A percentile compares a stretch with the other conserved stretches of the same genome.
Conservation (phyloP, 2,797 vertebrate species). For the Falco concolor region DNA sequence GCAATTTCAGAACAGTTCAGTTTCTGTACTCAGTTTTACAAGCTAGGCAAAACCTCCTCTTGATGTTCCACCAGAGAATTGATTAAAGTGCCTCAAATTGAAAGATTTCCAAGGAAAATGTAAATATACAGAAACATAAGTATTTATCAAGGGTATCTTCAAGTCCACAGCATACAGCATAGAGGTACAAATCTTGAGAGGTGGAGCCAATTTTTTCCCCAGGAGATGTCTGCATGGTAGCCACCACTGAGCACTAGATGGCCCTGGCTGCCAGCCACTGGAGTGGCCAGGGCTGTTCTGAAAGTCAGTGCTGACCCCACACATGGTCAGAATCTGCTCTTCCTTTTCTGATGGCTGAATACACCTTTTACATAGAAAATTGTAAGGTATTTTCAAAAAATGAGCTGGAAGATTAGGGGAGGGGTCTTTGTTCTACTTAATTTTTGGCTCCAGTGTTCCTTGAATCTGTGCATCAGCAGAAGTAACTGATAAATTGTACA, state of each 20-base stretch:
- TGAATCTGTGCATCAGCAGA: not conserved
- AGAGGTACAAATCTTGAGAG: not conserved
- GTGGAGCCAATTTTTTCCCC: fast-evolving
- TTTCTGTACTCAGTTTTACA: not conserved
- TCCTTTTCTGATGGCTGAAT: fast-evolving
- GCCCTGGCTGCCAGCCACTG: not conserved
- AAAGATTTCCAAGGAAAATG: not conserved
- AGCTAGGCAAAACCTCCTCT: not conserved
- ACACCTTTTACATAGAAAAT: not conserved
- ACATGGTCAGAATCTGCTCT: fast-evolving
- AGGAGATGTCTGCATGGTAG: not conserved
- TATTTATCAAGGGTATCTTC: not conserved
- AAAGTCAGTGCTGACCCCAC: not conserved
- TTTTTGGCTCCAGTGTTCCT: fast-evolving
- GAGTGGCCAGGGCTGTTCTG: not conserved
- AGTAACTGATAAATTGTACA: fast-evolving
- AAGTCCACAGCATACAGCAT: fast-evolving
- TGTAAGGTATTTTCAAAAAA: fast-evolving
- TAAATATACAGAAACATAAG: not conserved
- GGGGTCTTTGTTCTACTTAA: not conserved
- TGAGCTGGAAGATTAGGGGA: too few relatives aligned
- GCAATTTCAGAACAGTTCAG: not conserved
- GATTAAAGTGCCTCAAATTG: not conserved
- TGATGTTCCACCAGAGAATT: not conserved
- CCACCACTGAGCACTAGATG: fast-evolving